These are phyloP conservation scores for Bambusicola thoracicus DNA, from an alignment of 2,113 vertebrate genomes.

Conservation along the genomic window DNA sequence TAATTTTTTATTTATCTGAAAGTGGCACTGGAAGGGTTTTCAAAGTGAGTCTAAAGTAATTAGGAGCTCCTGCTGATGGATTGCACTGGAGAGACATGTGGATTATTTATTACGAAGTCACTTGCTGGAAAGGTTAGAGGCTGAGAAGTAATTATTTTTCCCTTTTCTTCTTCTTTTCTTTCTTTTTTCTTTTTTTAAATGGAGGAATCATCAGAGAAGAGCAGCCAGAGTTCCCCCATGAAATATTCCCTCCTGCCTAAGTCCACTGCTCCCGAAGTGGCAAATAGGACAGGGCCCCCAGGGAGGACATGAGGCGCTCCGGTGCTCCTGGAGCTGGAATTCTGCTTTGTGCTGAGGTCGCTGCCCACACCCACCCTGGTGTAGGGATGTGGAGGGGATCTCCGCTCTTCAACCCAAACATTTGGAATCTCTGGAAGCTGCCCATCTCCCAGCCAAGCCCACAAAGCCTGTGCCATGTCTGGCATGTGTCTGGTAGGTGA, in stretches of 20 bases:
- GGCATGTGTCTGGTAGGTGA: not conserved
- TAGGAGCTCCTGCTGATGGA: slow-evolving; percentile 80
- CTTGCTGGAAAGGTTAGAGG: slow-evolving; percentile 85
- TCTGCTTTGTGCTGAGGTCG: not conserved
- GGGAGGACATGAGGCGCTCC: not conserved
- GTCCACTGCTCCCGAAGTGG: not conserved
- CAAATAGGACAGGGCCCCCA: not conserved
- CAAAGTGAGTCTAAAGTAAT: slow-evolving; percentile 83
- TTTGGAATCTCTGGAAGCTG: not conserved
- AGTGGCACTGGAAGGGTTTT: slow-evolving; percentile 77
- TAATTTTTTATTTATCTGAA: slow-evolving; percentile 85
- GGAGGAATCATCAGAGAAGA: slow-evolving; percentile 50
- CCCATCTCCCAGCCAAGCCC: not conserved
- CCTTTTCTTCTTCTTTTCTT: slow-evolving; percentile 35
- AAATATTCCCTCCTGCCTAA: not conserved
- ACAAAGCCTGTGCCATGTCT: not conserved
- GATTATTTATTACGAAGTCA: slow-evolving; percentile 85
- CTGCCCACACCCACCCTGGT: not conserved
- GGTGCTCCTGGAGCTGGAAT: not conserved
- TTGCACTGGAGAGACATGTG: slow-evolving; percentile 78
- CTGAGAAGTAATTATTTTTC: slow-evolving; percentile 84
- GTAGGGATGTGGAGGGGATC: not conserved
- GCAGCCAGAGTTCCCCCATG: slow-evolving; percentile 40
- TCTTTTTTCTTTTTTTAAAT: slow-evolving; percentile 6
- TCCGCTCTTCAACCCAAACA: not conserved